A percentile compares a stretch with the other conserved stretches of the same genome.
Evolutionary conservation across 2,113 vertebrate genomes (phyloP).

Genomic region (Ctenomys sociabilis): DNA sequence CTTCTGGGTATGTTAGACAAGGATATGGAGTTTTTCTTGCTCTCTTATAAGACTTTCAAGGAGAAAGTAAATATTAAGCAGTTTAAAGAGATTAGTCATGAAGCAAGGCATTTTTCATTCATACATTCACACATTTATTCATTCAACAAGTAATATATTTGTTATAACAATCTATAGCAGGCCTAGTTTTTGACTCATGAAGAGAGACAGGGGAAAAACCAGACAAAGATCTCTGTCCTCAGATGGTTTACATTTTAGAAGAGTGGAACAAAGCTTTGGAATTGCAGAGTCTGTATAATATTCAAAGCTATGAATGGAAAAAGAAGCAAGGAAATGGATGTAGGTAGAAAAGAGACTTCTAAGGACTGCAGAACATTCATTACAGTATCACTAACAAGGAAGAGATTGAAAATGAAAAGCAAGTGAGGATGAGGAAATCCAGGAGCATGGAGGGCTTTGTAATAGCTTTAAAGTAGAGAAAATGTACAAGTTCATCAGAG

Average conservation of each 20-base stretch:
- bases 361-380: background rate
- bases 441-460: background rate
- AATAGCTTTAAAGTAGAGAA: conserved; percentile 29
- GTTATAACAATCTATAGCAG: background rate
- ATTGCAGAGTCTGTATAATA: background rate
- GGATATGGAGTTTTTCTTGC: background rate
- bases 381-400: background rate
- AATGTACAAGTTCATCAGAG: background rate
- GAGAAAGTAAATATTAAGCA: conserved; percentile 42
- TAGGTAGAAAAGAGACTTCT: background rate
- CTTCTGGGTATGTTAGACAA: background rate
- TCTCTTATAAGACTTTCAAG: conserved; percentile 12
- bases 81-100: conserved; percentile 18
- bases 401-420: background rate
- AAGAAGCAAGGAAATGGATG: background rate
- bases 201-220: background rate
- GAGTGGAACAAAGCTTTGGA: background rate
- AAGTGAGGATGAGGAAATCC: background rate
- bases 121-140: conserved; percentile 11
- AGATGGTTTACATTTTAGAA: background rate
- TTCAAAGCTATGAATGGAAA: background rate
- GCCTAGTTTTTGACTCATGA: background rate
- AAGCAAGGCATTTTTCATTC: background rate
- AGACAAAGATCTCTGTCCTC: background rate
- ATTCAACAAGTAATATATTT: background rate